Base-by-base conservation (phyloP, 2,113 vertebrate species). In the Oncorhynchus keta region DNA sequence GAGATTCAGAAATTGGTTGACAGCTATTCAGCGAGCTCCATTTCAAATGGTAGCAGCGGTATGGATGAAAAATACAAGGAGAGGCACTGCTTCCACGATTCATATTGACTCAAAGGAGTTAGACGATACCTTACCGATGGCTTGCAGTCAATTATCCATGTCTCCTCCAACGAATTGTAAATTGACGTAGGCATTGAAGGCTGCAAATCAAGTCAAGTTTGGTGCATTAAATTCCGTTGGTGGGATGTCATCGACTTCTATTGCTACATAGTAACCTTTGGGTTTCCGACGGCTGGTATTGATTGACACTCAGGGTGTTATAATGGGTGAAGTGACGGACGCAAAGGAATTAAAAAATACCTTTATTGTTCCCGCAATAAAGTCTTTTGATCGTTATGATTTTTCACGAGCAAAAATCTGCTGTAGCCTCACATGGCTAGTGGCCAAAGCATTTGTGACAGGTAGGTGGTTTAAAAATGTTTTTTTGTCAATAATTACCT, bases 341-440 rank as follows among this genome's bases (percentile, higher is more conserved):
- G 39, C 39, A 9, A 45, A 92, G 16, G 96, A 96, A 84, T 86
- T 86, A 74, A 94, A 89, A 81, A 95, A 93, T 93, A 96, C 94
- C 69, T 96, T 96, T 91, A 94, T 96, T 81, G 95, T 96, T 73
- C 97, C 97, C 51, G 93, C 96, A 67, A 93, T 98, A 87, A 98
- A 97, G 87, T 93, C 96, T 30, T 97, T 97, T 80, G 98, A 99
- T 85, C 96, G 98, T 85, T 99, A 98, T 84, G 98, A 99, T 81
- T 98, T 99, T 70, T 89, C 95, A 81, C 91, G 95, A 88, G 97
- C 97, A 76, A 99, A 99, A 87, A 94, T 97, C 88, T 95, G 95
- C 88, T 96, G 96, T 90, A 98, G 95, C 89, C 93, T 99, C 83
- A 95, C 95, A 85, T 99, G 98, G 98, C 93, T 99, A 75, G 94